Evolutionary conservation across 2,888 invertebrate genomes (phyloP).

Genomic region (Pseudolycoriella hygida): DNA sequence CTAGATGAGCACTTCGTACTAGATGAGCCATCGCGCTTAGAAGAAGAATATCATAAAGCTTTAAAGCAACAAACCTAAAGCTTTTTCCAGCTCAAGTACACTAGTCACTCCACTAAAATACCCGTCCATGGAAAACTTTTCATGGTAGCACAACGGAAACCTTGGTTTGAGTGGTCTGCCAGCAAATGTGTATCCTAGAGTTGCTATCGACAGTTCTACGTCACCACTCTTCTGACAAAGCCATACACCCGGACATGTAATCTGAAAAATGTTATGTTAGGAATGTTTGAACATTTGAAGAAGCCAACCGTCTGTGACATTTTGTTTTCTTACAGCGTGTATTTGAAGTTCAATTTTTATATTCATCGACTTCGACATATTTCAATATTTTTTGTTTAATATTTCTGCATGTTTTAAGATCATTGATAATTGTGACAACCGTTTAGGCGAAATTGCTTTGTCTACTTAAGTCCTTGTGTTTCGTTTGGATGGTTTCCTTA

Average conservation of each 20-base stretch:
- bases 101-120: conserved; percentile 20
- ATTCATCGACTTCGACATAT: conserved; percentile 8
- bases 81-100: conserved; percentile 17
- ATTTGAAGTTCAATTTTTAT: conserved; percentile 21
- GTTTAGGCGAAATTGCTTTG: no score
- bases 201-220: conserved; percentile 24
- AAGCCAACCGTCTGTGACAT: no score
- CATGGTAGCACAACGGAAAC: conserved; percentile 25
- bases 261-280: conserved; percentile 16
- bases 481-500: no score
- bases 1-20: no score
- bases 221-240: conserved; percentile 22
- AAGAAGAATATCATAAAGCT: no score
- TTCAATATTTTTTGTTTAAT: no score
- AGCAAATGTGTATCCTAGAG: conserved; percentile 25
- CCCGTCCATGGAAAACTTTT: conserved; percentile 24
- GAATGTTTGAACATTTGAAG: no score
- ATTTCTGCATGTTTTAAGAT: no score
- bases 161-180: conserved; percentile 24
- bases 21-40: no score
- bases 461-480: no score
- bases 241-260: conserved; percentile 29
- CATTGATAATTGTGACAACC: no score
- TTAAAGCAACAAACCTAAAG: conserved; percentile 12
- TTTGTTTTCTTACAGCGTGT: conserved; percentile 24